Evolutionary conservation across 2,113 vertebrate species (phyloP).

Genomic region (Odobenus rosmarus): DNA sequence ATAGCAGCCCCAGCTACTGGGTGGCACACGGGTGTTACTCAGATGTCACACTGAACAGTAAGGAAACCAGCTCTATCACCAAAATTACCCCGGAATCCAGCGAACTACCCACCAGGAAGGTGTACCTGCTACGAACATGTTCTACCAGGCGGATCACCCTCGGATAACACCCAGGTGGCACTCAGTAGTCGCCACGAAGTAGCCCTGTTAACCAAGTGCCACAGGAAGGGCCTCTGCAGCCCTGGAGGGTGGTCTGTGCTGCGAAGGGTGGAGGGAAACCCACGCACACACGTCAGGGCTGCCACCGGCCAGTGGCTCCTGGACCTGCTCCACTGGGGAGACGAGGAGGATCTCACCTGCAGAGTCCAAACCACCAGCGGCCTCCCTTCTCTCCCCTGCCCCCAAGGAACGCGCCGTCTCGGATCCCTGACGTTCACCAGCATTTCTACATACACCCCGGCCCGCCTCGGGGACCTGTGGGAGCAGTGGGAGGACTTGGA

Average conservation of each 20-base stretch:
- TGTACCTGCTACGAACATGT: neutral
- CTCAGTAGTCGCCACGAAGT: neutral
- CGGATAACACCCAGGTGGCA: rapidly evolving
- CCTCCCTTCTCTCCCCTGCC: neutral
- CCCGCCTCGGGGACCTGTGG: neutral
- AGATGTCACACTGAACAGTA: neutral
- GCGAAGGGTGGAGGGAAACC: rapidly evolving
- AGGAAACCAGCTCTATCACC: neutral
- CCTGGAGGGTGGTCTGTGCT: rapidly evolving
- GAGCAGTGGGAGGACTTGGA: neutral
- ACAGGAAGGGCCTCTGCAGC: neutral
- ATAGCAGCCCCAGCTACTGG: neutral
- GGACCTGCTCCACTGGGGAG: neutral
- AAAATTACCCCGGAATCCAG: neutral
- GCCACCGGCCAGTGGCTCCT: neutral
- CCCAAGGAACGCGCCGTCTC: rapidly evolving
- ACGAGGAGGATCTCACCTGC: no score
- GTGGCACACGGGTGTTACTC: neutral
- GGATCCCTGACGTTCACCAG: rapidly evolving
- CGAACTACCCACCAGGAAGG: neutral
- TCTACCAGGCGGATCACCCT: neutral
- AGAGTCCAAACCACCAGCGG: neutral
- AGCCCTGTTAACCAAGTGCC: neutral
- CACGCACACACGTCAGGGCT: rapidly evolving
- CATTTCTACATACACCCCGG: rapidly evolving